Base-by-base conservation (phyloP, 2,888 invertebrate genomes). In the Standfussiana lucernea region DNA sequence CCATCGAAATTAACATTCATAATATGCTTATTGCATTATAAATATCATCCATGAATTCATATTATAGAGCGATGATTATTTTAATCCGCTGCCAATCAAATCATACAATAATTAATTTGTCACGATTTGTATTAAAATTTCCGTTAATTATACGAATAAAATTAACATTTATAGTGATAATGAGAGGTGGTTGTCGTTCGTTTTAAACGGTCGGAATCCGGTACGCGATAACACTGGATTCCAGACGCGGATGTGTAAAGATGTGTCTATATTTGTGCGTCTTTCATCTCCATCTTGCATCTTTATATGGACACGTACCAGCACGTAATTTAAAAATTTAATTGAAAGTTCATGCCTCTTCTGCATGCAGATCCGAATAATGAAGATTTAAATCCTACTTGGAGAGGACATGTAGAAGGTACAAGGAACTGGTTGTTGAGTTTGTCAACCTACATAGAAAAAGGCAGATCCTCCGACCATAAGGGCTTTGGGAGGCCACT, bases 101-200 rank as follows among this genome's bases (percentile, higher is more conserved):
- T 82, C 79, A 80, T 40, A 85, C 82, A 90, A 90, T 91, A 91
- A 92, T 92, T 91, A 92, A 90, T 90, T 91, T 90, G 89, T 91
- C 89, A 91, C 88, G 90, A 90, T 91, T 89, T 83, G 37, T 88
- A 88, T 88, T 88, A 83, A 86, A 83, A 88, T 83, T 67, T 79
- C 80, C 62, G 76, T 85, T 88, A 85, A 88, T 88, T 85, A 82
- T 86, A 72, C 59, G 82, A 70, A 85, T 77, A 65, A 77, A 82
- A 87, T 87, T 87, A 82, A 79, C 88, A 87, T 87, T 77, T 81
- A 64, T 56, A 72, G 42, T 72, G 84, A 42, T 84, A 77, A 80
- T 74, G 76, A 80, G 59, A 50, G 42, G 64, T 75, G 76, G 80
- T 66, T 79, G 75, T 83, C 83, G 70, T 83, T 72, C 35, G 37